Evolutionary conservation across 2,888 invertebrate species (phyloP), one percentile per base, ranked within the genome.

Genomic region (Pasiphila rectangulata): DNA sequence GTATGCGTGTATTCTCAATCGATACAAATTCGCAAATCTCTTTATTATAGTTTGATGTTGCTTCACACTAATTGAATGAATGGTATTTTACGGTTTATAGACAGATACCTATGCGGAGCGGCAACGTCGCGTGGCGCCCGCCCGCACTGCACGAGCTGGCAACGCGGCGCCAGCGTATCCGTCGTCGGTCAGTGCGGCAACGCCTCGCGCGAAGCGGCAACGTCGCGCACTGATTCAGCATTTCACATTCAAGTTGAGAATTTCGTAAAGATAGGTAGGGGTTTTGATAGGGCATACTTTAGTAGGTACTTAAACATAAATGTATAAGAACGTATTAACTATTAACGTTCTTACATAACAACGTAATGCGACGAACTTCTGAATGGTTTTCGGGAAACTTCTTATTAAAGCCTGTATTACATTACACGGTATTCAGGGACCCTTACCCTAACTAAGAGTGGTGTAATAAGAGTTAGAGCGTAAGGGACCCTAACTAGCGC

Each of bases 141-240:
- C 68, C 69, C 77, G 71, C 67, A 66, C 68, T 56, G 76, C 62
- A 62, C 79, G 75, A 72, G 75, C 76, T 82, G 85, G 83, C 86
- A 85, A 82, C 85, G 64, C 70, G 78, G 79, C 83, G 75, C 72
- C 72, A 69, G 55, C 68, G 77, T 73, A 73, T 71, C 74, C 71
- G 51, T 44, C 49, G 29, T 45, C 45, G 38, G 72, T 64, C 72
- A 68, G 72, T 65, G 69, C 74, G 82, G 80, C 81, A 79, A 76
- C 79, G 61, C 40, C 39, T 46, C 44, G 48, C 49, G 44, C 68
- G 54, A 66, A 64, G 55, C 66, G 83, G 84, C 85, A 86, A 86
- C 85, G 70, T 61, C 73, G 77, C 79, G 64, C 66, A 72, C 81
- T 84, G 84, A 85, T 82, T 84, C 85, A 83, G 82, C 84, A 82